A percentile compares a stretch with the other conserved stretches of the same genome.
These are phyloP conservation scores for Lutjanus argentimaculatus DNA, from an alignment of 2,797 vertebrate species.

Conservation along the genomic window DNA sequence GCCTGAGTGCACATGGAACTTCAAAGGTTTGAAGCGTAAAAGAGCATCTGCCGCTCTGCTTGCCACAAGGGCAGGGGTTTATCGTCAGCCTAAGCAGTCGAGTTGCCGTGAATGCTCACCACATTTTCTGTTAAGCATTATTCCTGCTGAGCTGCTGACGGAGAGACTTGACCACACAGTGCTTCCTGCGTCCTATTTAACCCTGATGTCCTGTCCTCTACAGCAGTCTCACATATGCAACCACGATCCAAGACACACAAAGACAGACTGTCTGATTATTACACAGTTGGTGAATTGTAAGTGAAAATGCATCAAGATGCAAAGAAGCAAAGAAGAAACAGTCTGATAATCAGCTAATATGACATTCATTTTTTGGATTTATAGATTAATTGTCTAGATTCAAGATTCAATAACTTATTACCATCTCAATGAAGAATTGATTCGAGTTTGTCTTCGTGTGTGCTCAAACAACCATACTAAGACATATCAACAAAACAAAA, in stretches of 20 bases:
- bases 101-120: slow-evolving; percentile 45
- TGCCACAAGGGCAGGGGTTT: slow-evolving; percentile 44
- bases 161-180: slow-evolving; percentile 39
- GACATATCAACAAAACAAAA: too few relatives aligned
- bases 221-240: neutral
- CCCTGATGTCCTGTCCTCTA: slow-evolving; percentile 4
- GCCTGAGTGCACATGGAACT: slow-evolving; percentile 21
- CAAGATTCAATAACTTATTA: too few relatives aligned
- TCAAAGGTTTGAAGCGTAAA: slow-evolving; percentile 62
- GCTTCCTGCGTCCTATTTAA: slow-evolving; percentile 41
- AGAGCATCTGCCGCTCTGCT: slow-evolving; percentile 67
- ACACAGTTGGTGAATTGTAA: neutral
- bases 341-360: neutral
- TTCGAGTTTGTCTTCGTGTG: too few relatives aligned
- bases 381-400: too few relatives aligned
- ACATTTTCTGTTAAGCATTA: slow-evolving; percentile 34
- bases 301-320: neutral
- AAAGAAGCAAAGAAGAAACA: neutral
- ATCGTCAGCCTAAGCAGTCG: slow-evolving; percentile 22
- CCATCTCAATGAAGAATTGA: too few relatives aligned
- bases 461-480: too few relatives aligned
- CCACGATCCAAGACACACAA: neutral
- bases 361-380: too few relatives aligned
- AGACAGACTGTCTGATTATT: neutral
- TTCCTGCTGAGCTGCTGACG: slow-evolving; percentile 5